These are phyloP conservation scores for Apostichopus leukothele DNA, from an alignment of 53 echinoderm and acorn worm species.

Conservation along the genomic window DNA sequence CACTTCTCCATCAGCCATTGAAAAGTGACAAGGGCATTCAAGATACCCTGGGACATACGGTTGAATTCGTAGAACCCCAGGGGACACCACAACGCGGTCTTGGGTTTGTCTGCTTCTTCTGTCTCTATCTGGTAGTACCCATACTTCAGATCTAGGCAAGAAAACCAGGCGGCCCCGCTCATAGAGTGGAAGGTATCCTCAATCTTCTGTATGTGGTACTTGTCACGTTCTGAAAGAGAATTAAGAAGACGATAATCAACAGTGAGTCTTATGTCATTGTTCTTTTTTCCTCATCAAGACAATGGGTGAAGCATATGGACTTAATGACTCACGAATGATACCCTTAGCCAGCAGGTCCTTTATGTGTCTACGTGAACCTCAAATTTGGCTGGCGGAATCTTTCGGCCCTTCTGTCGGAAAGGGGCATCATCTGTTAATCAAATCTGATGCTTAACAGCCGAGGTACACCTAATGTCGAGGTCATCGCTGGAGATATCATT, in stretches of 20 bases:
- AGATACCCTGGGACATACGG: slow-evolving; percentile 67
- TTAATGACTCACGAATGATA: slow-evolving; percentile 39
- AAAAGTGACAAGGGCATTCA: slow-evolving; percentile 60
- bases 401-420: slow-evolving; percentile 24
- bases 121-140: slow-evolving; percentile 62
- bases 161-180: slow-evolving; percentile 48
- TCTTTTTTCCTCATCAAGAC: slow-evolving; percentile 53
- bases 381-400: neutral
- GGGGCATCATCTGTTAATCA: slow-evolving; percentile 37
- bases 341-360: slow-evolving; percentile 38
- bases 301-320: slow-evolving; percentile 44
- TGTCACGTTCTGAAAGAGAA: slow-evolving; percentile 25
- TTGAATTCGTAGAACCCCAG: slow-evolving; percentile 68
- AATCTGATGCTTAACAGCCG: slow-evolving; percentile 41
- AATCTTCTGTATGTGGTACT: slow-evolving; percentile 51
- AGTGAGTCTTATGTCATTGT: slow-evolving; percentile 23
- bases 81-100: slow-evolving; percentile 69
- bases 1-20: slow-evolving; percentile 60
- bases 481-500: slow-evolving; percentile 46
- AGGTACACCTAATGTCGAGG: slow-evolving; percentile 41
- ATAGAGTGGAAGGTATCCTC: slow-evolving; percentile 45
- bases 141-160: slow-evolving; percentile 43
- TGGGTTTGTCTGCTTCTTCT: slow-evolving; percentile 55
- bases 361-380: slow-evolving; percentile 33
- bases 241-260: slow-evolving; percentile 49